Base-by-base conservation (phyloP, 1,140 invertebrate genomes). In the Conus ventricosus region DNA sequence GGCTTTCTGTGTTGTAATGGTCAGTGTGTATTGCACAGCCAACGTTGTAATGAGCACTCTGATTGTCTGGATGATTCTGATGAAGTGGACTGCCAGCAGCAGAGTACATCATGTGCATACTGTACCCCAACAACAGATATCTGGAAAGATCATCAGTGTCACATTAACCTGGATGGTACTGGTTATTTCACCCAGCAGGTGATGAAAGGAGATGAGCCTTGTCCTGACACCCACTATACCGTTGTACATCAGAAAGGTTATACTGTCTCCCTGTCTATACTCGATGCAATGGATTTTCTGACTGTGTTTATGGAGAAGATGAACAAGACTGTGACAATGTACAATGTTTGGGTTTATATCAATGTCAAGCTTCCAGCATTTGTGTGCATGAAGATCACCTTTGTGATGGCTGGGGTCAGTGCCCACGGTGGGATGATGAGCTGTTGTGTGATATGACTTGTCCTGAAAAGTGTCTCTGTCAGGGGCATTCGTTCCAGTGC, bases 351-450 rank as follows among this genome's bases (percentile, higher is more conserved):
- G 84, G 84, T 8, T 75, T 75, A 5, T 85, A 85, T 67, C 25
- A 67, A 4, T 85, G 84, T 54, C 11, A n/a, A 13, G 25, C 25
- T 11, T 85, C 84, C 51, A 53, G 4, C 13, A 39, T 85, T 5
- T 85, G 84, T 53, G 13, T 85, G 8, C 60, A 85, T 75, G 63
- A 63, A 20, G 23, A 67, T 7, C 67, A 85, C 27, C 5, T 85
- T 15, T 85, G 84, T 54, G 84, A 85, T 55, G 63, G 84, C 27
- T n/a, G 63, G 63, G 27, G 63, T 27, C 84, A 85, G 27, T 85
- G 84, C 51, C 63, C 60, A 5, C 60, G 76, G 23, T 27, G 63
- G 27, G 84, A 85, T 63, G 84, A 85, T 60, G 84, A 85, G 51
- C 17, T 17, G 63, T n/a, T 85, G 17, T 85, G 84, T 67, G 27